Conservation (phyloP, 1,140 invertebrate species). For the Bombus cullumanus region DNA sequence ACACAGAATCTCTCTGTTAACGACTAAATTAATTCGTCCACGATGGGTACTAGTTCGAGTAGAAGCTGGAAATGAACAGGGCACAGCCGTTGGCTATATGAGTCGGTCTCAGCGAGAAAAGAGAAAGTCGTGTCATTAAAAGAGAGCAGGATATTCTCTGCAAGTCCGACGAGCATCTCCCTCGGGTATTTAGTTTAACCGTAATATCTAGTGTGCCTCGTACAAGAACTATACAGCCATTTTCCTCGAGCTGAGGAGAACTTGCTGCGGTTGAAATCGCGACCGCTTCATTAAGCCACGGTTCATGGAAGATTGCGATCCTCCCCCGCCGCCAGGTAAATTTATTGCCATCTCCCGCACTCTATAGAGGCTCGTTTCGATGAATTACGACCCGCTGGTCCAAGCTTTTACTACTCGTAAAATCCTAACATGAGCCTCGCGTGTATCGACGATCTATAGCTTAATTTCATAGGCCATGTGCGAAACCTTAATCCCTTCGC, state of each 20-base stretch:
- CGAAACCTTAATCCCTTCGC: too few relatives aligned
- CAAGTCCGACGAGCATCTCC: not conserved
- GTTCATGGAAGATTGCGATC: not conserved
- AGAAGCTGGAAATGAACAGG: not conserved
- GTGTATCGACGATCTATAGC: not conserved
- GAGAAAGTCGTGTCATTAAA: not conserved
- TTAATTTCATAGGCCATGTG: not conserved
- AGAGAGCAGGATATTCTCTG: not conserved
- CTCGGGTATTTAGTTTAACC: slow-evolving; percentile 10
- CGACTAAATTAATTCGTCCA: not conserved
- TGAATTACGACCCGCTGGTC: slow-evolving; percentile 2
- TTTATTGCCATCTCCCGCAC: not conserved
- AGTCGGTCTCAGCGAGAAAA: not conserved
- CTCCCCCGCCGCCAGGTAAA: not conserved
- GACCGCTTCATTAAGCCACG: slow-evolving; percentile 6
- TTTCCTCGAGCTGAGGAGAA: not conserved
- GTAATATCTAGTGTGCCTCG: not conserved
- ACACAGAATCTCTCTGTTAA: not conserved
- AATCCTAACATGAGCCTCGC: not conserved
- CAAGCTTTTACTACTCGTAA: not conserved
- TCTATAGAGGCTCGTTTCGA: not conserved
- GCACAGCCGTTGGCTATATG: too few relatives aligned
- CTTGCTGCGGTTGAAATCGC: not conserved
- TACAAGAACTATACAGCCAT: not conserved
- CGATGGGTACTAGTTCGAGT: not conserved